phyloP scores from a whole-genome alignment of 2,888 invertebrate species.

The Drosophila mercatorum region DNA sequence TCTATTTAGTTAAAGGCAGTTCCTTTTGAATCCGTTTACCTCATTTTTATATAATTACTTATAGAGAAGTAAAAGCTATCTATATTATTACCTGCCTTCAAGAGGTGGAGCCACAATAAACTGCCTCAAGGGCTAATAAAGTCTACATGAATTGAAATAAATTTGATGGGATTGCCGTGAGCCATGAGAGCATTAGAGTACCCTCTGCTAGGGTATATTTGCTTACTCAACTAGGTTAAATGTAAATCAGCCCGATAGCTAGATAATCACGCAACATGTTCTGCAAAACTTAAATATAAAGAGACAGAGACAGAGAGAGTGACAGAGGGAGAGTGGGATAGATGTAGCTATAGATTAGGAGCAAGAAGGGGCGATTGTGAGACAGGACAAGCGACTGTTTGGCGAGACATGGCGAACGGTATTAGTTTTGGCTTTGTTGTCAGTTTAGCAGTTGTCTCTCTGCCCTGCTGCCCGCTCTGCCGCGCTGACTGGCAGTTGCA shows the following conservation, averaged over 20 bases:
- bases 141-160: not conserved
- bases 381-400: slow-evolving; percentile 18
- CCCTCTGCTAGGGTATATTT: slow-evolving; percentile 3
- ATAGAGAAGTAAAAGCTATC: too few species aligned
- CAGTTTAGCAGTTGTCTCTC: slow-evolving; percentile 39
- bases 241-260: slow-evolving; percentile 55
- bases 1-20: too few species aligned
- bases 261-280: slow-evolving; percentile 50
- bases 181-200: not conserved
- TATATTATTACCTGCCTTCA: too few species aligned
- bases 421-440: slow-evolving; percentile 60
- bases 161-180: not conserved
- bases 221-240: slow-evolving; percentile 52
- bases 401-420: slow-evolving; percentile 34
- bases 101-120: too few species aligned
- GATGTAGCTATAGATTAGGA: too few species aligned
- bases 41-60: too few species aligned
- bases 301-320: not conserved
- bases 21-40: too few species aligned
- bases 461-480: not conserved
- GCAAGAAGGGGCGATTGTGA: not conserved
- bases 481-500: slow-evolving; percentile 20
- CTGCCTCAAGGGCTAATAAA: not conserved
- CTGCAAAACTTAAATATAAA: slow-evolving; percentile 12
- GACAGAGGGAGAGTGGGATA: not conserved